Percentiles rank a stretch among this genome's conserved stretches.
Conservation (phyloP, 2,113 vertebrate species). For the Nerophis ophidion region DNA sequence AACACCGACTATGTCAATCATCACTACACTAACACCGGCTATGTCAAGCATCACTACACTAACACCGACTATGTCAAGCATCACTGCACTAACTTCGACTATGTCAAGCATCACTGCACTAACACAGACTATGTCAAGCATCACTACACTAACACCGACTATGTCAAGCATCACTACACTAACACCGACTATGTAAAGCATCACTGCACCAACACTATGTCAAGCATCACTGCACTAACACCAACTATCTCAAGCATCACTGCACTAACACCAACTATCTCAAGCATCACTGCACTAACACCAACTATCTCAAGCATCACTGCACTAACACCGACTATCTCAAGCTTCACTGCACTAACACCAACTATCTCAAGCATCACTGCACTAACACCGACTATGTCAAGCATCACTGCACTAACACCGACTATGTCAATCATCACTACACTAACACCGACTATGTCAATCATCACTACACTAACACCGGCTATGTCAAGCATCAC, state of each 20-base stretch:
- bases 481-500: neutral
- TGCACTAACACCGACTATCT: neutral
- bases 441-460: neutral
- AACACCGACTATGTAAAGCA: too few relatives aligned
- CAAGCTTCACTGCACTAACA: neutral
- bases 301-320: neutral
- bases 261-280: neutral
- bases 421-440: neutral
- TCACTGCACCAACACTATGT: neutral
- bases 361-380: neutral
- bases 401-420: neutral
- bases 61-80: too few relatives aligned
- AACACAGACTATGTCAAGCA: too few relatives aligned
- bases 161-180: neutral
- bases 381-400: neutral
- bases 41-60: neutral
- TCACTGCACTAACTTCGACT: neutral
- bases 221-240: neutral
- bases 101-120: neutral
- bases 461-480: neutral
- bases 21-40: neutral
- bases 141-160: neutral
- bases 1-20: too few relatives aligned
- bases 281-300: neutral
- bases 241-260: neutral